Conservation (phyloP, 2,113 vertebrate genomes). For the Takifugu bimaculatus region DNA sequence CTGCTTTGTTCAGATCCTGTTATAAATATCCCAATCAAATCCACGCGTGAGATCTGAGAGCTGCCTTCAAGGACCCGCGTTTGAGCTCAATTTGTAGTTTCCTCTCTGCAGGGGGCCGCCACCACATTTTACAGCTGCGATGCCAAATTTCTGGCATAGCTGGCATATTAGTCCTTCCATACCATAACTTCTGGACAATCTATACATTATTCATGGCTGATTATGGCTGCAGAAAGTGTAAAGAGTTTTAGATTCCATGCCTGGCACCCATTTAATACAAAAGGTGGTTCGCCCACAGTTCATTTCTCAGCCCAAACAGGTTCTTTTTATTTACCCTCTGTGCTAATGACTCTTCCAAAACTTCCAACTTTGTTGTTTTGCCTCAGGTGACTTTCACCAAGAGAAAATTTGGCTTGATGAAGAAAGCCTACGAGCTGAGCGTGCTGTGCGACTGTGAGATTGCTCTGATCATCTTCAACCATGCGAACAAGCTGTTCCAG, state of each 20-base stretch:
- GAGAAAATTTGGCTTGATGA: constrained; percentile 91
- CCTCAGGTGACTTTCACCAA: constrained; percentile 89
- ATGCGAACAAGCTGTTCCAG: constrained; percentile 95
- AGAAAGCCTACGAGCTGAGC: constrained; percentile 93
- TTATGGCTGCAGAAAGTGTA: too few relatives aligned
- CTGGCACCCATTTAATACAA: too few relatives aligned
- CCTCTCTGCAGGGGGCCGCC: constrained; percentile 27
- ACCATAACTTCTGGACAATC: too few relatives aligned
- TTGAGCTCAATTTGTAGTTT: constrained; percentile 29
- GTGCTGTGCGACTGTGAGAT: constrained; percentile 93
- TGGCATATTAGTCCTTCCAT: too few relatives aligned
- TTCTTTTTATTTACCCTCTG: neutral
- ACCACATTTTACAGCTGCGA: constrained; percentile 29
- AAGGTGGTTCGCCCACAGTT: too few relatives aligned
- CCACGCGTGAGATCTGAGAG: constrained; percentile 5
- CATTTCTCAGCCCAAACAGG: too few relatives aligned
- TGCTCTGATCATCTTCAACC: constrained; percentile 94
- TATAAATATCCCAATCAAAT: constrained; percentile 1
- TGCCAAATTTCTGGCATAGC: constrained; percentile 7
- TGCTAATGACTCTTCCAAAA: neutral
- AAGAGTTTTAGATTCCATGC: too few relatives aligned
- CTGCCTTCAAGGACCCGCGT: constrained; percentile 19
- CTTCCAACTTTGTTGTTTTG: neutral
- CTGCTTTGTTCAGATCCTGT: neutral
- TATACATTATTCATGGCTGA: too few relatives aligned